Evolutionary conservation across 1,140 invertebrate species (phyloP).

Genomic region (Drosophila tani): DNA sequence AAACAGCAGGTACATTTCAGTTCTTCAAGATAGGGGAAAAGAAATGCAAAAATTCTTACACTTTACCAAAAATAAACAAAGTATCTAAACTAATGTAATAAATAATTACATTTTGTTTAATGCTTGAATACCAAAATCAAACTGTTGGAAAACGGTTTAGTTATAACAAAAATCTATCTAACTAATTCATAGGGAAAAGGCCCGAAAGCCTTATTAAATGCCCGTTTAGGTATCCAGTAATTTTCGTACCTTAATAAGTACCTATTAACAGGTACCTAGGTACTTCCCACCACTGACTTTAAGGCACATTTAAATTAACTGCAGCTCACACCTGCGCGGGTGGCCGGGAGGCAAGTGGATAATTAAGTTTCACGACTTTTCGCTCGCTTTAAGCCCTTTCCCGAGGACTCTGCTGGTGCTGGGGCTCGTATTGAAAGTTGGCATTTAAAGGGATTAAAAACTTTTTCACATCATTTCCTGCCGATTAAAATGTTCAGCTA

Average conservation of each 20-base stretch:
- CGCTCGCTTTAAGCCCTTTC: constrained; percentile 45
- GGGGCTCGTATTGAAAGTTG: constrained; percentile 48
- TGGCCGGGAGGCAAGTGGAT: constrained; percentile 18
- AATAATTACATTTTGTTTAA: too few relatives aligned
- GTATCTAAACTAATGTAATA: too few relatives aligned
- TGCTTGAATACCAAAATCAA: not conserved
- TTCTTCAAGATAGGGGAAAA: too few relatives aligned
- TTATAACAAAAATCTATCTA: too few relatives aligned
- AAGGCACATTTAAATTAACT: constrained; percentile 47
- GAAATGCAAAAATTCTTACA: too few relatives aligned
- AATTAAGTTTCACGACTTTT: constrained; percentile 66
- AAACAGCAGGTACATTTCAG: too few relatives aligned
- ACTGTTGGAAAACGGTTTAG: not conserved
- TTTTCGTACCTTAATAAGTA: not conserved
- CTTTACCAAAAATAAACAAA: too few relatives aligned
- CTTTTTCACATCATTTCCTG: constrained; percentile 67
- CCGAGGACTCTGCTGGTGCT: constrained; percentile 8
- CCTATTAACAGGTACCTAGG: not conserved
- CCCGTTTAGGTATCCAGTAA: not conserved
- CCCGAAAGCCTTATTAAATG: too few relatives aligned
- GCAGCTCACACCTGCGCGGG: constrained; percentile 26
- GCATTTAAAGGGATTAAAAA: constrained; percentile 68
- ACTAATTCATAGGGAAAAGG: too few relatives aligned
- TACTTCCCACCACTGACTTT: constrained; percentile 2
- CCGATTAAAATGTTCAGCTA: constrained; percentile 63